These are phyloP conservation scores for Cyrtorhinus lividipennis DNA, from an alignment of 1,140 invertebrate genomes.

Conservation along the genomic window DNA sequence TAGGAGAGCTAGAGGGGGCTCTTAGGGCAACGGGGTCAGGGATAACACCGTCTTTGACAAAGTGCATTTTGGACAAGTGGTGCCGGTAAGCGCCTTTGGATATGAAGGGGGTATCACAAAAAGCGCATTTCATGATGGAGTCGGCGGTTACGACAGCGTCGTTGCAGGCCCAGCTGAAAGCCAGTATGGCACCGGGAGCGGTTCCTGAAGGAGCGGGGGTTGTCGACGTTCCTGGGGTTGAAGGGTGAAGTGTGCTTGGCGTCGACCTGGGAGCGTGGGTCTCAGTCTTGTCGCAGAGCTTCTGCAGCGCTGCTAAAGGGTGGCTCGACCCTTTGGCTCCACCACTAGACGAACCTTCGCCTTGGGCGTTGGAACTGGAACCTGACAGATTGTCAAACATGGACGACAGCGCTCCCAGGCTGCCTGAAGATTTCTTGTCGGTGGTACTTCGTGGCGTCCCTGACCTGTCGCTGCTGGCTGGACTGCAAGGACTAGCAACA, in stretches of 20 bases:
- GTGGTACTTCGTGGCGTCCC: slow-evolving; percentile 51
- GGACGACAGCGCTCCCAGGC: slow-evolving; percentile 69
- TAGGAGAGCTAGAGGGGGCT: slow-evolving; percentile 27
- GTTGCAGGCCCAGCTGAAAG: slow-evolving; percentile 87
- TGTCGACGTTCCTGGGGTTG: slow-evolving; percentile 24
- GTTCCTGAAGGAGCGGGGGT: slow-evolving; percentile 32
- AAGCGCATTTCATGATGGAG: slow-evolving; percentile 87
- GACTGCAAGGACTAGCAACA: slow-evolving; percentile 44
- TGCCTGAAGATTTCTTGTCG: slow-evolving; percentile 49
- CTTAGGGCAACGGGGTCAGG: slow-evolving; percentile 51
- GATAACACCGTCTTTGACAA: slow-evolving; percentile 80
- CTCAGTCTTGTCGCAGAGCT: slow-evolving; percentile 87
- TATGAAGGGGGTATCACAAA: slow-evolving; percentile 91
- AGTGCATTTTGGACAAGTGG: slow-evolving; percentile 92
- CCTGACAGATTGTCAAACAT: slow-evolving; percentile 74
- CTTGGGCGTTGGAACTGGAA: slow-evolving; percentile 24
- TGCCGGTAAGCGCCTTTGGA: slow-evolving; percentile 94
- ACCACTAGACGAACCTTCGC: slow-evolving; percentile 26
- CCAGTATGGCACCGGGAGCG: slow-evolving; percentile 64
- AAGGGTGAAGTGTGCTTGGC: slow-evolving; percentile 14
- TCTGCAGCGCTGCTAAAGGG: slow-evolving; percentile 82
- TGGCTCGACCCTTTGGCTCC: slow-evolving; percentile 51
- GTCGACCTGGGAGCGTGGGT: slow-evolving; percentile 36
- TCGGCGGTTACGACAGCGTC: slow-evolving; percentile 73
- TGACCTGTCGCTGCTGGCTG: slow-evolving; percentile 55